These are phyloP conservation scores for Python bivittatus DNA, from an alignment of 2,113 vertebrate genomes.

Conservation along the genomic window DNA sequence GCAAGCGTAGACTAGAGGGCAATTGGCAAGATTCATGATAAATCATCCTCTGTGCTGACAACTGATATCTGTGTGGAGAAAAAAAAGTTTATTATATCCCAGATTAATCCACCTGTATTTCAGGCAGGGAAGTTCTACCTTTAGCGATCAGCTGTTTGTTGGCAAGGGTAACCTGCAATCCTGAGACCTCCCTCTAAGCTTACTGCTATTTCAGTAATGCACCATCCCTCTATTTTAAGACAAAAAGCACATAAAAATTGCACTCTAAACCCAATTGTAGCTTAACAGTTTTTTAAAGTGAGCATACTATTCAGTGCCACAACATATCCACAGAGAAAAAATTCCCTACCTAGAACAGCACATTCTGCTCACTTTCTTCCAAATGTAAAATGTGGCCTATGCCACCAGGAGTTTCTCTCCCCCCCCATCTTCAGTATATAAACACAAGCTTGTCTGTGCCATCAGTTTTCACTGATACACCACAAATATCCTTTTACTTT, in stretches of 20 bases:
- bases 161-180: background rate
- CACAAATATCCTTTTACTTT: background rate
- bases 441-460: background rate
- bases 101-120: background rate
- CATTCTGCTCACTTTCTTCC: background rate
- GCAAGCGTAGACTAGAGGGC: constrained; percentile 57
- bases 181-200: background rate
- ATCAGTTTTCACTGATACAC: background rate
- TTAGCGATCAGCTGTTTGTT: background rate
- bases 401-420: background rate
- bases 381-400: background rate
- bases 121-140: background rate
- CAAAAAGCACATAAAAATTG: background rate
- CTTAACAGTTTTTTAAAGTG: background rate
- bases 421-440: background rate
- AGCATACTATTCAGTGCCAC: background rate
- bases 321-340: background rate
- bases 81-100: constrained; percentile 20
- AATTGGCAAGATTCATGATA: constrained; percentile 76
- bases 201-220: background rate
- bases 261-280: background rate
- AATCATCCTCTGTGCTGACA: constrained; percentile 97
- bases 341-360: background rate
- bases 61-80: constrained; percentile 87
- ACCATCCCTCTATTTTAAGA: background rate